Conservation (phyloP, 1,140 invertebrate genomes). For the Hormaphis cornu region DNA sequence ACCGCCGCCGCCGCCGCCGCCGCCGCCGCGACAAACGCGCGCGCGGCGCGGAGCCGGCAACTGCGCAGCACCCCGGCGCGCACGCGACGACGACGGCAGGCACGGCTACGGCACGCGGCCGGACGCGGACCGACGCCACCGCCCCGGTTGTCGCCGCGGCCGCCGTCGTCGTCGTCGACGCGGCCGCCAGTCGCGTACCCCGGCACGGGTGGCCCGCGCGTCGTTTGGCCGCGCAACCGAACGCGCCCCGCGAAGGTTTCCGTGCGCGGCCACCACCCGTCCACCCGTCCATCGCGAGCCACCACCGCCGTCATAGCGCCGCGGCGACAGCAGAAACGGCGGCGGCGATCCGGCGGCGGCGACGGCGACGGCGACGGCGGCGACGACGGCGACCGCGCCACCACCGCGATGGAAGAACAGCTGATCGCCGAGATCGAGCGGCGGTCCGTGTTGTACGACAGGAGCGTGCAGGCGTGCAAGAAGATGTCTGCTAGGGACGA, state of each 20-base stretch:
- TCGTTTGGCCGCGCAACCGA: conserved; percentile 19
- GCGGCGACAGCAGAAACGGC: no score
- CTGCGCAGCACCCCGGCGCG: conserved; percentile 21
- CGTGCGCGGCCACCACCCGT: neutral
- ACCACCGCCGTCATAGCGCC: no score
- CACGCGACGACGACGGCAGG: conserved; percentile 20
- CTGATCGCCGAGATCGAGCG: conserved; percentile 25
- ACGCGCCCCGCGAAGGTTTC: no score
- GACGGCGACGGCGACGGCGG: neutral
- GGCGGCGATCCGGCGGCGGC: neutral
- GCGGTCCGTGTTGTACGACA: conserved; percentile 22
- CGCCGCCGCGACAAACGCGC: neutral
- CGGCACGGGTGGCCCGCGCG: conserved; percentile 14
- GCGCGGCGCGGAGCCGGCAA: neutral
- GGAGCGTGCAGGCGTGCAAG: conserved; percentile 28
- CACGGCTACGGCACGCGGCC: conserved; percentile 16
- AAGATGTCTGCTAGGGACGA: conserved; percentile 24
- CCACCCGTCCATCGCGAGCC: no score
- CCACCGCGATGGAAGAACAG: conserved; percentile 20
- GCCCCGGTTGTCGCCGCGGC: no score
- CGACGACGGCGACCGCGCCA: conserved; percentile 3
- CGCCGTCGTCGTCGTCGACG: no score
- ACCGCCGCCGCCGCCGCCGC: neutral
- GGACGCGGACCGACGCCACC: neutral
- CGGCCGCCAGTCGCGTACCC: conserved; percentile 1